Evolutionary conservation across 2,797 vertebrate species (phyloP).

Genomic region (Phrynocephalus guinanensis): DNA sequence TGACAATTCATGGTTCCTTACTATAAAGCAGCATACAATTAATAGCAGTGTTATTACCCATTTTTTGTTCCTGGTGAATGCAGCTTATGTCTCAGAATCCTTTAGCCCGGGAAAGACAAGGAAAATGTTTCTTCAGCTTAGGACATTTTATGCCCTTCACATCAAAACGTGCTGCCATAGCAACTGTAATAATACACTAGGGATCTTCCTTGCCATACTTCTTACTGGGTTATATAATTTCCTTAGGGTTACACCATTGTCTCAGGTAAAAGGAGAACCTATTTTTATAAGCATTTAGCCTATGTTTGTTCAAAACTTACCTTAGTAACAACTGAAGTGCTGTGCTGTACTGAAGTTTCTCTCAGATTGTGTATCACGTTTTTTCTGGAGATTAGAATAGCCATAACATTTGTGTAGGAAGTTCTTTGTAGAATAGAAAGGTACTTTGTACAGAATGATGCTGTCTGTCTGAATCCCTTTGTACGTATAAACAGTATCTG

Average conservation of each 20-base stretch:
- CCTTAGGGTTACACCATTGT: neutral
- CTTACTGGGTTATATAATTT: neutral
- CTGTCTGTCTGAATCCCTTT: neutral
- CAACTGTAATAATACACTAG: neutral
- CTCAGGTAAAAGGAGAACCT: neutral
- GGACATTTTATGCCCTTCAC: neutral
- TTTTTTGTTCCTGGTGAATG: too few species aligned
- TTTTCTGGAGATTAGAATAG: neutral
- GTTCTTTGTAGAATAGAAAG: neutral
- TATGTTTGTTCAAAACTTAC: neutral
- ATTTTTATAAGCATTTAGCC: neutral
- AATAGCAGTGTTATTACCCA: too few species aligned
- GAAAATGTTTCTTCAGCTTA: neutral
- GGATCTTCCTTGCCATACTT: neutral
- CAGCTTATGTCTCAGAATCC: too few species aligned
- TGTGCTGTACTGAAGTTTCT: neutral
- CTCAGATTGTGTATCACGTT: neutral
- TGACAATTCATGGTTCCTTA: neutral
- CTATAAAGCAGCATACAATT: neutral
- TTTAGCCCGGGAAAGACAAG: neutral
- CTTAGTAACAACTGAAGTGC: neutral
- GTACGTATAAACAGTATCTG: neutral
- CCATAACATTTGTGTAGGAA: neutral
- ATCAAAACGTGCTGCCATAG: constrained; percentile 1
- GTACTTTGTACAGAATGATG: neutral